phyloP scores from a whole-genome alignment of 2,888 invertebrate genomes.

The Melangyna quadrimaculata region DNA sequence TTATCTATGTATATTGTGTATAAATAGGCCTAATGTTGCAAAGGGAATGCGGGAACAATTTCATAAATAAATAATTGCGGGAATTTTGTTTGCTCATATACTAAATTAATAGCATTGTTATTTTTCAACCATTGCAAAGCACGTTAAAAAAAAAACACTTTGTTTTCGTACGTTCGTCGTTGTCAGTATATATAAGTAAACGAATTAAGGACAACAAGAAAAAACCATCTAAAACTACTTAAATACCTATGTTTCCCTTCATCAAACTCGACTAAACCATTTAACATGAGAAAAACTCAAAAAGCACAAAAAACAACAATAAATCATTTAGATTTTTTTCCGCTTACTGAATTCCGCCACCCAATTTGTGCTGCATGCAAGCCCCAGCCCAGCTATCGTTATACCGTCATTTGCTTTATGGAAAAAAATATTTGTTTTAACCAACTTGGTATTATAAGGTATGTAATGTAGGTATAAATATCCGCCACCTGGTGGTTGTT shows the following conservation, averaged over 20 bases:
- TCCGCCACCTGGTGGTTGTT: constrained; percentile 52
- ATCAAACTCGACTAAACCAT: constrained; percentile 28
- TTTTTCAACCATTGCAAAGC: not conserved
- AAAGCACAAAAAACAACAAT: constrained; percentile 17
- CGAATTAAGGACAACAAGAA: constrained; percentile 34
- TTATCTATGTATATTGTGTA: too few relatives aligned
- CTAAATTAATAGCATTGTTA: constrained; percentile 8
- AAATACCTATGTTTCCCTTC: constrained; percentile 10
- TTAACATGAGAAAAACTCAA: constrained; percentile 35
- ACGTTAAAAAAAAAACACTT: not conserved
- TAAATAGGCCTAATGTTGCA: constrained; percentile 4
- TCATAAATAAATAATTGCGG: constrained; percentile 10
- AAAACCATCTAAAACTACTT: constrained; percentile 27
- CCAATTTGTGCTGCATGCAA: constrained; percentile 44
- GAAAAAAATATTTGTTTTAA: not conserved
- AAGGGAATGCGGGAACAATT: not conserved
- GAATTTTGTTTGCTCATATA: not conserved
- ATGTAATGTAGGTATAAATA: too few relatives aligned
- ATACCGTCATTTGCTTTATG: constrained; percentile 28
- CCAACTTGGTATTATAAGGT: too few relatives aligned
- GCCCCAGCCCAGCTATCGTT: constrained; percentile 8
- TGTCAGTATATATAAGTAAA: too few relatives aligned
- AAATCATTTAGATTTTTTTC: constrained; percentile 60
- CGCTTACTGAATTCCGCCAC: constrained; percentile 56
- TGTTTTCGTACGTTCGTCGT: constrained; percentile 37